Evolutionary conservation across 1,140 invertebrate genomes (phyloP).

Genomic region (Melitaea cinxia): DNA sequence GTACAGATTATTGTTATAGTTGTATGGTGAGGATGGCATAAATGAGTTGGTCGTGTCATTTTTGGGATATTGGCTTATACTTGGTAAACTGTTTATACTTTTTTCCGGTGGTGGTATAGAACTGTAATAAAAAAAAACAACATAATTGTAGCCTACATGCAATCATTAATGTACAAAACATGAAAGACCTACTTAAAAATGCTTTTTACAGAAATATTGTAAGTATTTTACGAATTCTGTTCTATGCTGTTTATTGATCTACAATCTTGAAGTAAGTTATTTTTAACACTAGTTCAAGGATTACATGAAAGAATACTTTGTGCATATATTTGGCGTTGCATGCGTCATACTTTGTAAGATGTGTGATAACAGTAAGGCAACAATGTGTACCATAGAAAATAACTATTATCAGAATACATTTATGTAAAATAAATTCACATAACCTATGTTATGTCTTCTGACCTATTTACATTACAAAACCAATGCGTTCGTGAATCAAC

Average conservation of each 20-base stretch:
- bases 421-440: too few species aligned
- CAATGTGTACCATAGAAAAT: too few species aligned
- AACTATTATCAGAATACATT: too few species aligned
- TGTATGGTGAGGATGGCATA: slow-evolving; percentile 39
- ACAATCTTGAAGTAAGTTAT: slow-evolving; percentile 24
- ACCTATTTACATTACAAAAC: too few species aligned
- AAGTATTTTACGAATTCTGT: neutral
- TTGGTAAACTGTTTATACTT: slow-evolving; percentile 48
- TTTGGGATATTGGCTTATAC: slow-evolving; percentile 53
- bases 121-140: slow-evolving; percentile 48
- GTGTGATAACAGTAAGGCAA: neutral
- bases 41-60: slow-evolving; percentile 54
- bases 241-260: slow-evolving; percentile 22
- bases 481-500: too few species aligned
- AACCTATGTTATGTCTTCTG: too few species aligned
- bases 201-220: too few species aligned
- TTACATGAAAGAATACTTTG: slow-evolving; percentile 11
- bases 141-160: neutral
- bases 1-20: slow-evolving; percentile 35
- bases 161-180: too few species aligned
- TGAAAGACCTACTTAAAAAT: too few species aligned
- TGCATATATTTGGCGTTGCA: slow-evolving; percentile 18
- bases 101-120: slow-evolving; percentile 66
- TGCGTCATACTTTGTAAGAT: neutral
- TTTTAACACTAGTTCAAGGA: slow-evolving; percentile 30